A percentile compares a stretch with the other conserved stretches of the same genome.
Evolutionary conservation across 64 coral and sea anemone species (phyloP).

Genomic region (Astreopora myriophthalma): DNA sequence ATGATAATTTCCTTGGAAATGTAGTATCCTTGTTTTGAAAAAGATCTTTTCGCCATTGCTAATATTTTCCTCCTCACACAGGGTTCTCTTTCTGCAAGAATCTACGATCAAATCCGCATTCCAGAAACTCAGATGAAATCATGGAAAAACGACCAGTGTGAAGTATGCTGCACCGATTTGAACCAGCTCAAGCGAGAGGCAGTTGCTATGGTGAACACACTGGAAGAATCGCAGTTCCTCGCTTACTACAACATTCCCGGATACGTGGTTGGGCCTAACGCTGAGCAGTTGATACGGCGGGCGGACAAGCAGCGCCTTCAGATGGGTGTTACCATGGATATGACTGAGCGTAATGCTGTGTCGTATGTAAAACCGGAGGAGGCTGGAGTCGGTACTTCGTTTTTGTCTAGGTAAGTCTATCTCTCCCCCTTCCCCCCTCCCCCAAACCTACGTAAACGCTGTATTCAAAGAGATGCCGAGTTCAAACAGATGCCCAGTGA

Average conservation of each 20-base stretch:
- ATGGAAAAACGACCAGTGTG: conserved; percentile 87
- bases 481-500: no score
- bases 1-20: no score
- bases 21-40: no score
- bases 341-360: conserved; percentile 52
- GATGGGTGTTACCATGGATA: conserved; percentile 55
- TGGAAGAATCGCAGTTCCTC: conserved; percentile 96
- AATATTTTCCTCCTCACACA: neutral
- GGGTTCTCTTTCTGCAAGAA: conserved; percentile 89
- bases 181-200: conserved; percentile 93
- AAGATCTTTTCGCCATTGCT: neutral
- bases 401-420: conserved; percentile 73
- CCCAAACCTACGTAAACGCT: no score
- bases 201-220: conserved; percentile 86
- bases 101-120: conserved; percentile 86
- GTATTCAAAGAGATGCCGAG: neutral
- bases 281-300: conserved; percentile 81
- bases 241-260: conserved; percentile 97
- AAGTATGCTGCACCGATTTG: conserved; percentile 89
- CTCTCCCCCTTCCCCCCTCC: no score
- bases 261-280: conserved; percentile 88
- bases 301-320: conserved; percentile 77
- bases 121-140: conserved; percentile 93
- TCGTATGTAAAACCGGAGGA: conserved; percentile 74
- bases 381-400: conserved; percentile 32